Conservation (phyloP, 2,888 invertebrate species). For the Cosmia pyralina region DNA sequence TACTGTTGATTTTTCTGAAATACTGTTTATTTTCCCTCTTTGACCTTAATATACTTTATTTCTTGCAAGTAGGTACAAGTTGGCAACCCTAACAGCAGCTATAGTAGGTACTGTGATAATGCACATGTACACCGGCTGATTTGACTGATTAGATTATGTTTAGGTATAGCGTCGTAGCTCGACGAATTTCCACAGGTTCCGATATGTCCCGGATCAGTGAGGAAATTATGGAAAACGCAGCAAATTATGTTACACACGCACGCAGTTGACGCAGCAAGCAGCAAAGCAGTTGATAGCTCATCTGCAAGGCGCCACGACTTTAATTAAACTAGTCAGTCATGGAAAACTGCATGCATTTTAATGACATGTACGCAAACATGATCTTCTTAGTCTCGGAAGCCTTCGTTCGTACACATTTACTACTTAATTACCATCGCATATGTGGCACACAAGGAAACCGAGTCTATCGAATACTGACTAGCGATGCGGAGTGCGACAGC, state of each 20-base stretch:
- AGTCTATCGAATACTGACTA: no score
- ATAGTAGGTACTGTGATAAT: neutral
- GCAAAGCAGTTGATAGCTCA: constrained; percentile 2
- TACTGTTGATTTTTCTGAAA: no score
- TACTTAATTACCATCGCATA: constrained; percentile 49
- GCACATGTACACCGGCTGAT: neutral
- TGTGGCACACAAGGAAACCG: no score
- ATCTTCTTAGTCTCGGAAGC: constrained; percentile 18
- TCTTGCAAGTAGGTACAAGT: no score
- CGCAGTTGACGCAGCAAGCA: neutral
- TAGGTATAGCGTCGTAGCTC: neutral
- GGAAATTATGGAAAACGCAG: constrained; percentile 12
- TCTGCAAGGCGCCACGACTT: constrained; percentile 23
- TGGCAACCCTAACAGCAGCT: no score
- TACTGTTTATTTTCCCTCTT: no score
- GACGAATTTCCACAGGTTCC: neutral
- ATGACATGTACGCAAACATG: constrained; percentile 27
- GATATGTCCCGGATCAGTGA: no score
- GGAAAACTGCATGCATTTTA: constrained; percentile 26
- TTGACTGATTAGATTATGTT: neutral
- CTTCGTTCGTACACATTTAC: constrained; percentile 19
- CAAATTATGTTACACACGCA: neutral
- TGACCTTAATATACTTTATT: no score
- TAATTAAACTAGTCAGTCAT: constrained; percentile 10
- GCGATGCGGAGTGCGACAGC: no score